These are phyloP conservation scores for Mylabris phalerata DNA, from an alignment of 1,140 invertebrate species.

Conservation along the genomic window DNA sequence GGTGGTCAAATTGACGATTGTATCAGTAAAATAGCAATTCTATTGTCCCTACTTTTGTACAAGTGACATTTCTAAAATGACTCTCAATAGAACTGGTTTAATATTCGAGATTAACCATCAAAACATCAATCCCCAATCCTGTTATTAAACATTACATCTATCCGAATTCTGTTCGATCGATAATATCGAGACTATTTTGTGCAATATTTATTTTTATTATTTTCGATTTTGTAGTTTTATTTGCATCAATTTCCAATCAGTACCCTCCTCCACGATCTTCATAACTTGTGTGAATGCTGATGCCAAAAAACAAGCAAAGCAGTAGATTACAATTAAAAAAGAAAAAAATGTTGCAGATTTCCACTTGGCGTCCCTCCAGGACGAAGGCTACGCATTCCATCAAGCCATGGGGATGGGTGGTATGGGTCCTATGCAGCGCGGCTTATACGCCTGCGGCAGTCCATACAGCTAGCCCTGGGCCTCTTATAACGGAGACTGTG, in stretches of 20 bases:
- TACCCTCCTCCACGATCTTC: slow-evolving; percentile 16
- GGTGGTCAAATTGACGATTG: too few species aligned
- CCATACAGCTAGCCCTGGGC: slow-evolving; percentile 47
- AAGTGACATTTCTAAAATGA: neutral
- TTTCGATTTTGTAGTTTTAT: too few species aligned
- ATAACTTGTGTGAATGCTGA: slow-evolving; percentile 15
- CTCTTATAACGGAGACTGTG: slow-evolving; percentile 44
- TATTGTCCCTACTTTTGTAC: neutral
- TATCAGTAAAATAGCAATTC: neutral
- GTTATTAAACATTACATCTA: too few species aligned
- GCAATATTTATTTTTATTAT: too few species aligned
- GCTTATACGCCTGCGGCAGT: slow-evolving; percentile 44
- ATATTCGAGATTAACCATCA: too few species aligned
- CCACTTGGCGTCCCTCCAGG: slow-evolving; percentile 45
- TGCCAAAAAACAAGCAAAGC: neutral
- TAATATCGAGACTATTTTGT: too few species aligned
- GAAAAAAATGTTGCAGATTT: slow-evolving; percentile 42
- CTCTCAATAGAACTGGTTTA: too few species aligned
- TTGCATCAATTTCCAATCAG: neutral
- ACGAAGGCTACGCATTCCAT: slow-evolving; percentile 46
- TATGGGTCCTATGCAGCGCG: slow-evolving; percentile 44
- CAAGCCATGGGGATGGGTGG: slow-evolving; percentile 46
- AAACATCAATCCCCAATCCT: too few species aligned
- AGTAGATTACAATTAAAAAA: neutral
- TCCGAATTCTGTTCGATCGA: too few species aligned